Evolutionary conservation across 2,113 vertebrate genomes (phyloP).

Genomic region (Trematomus loennbergii): DNA sequence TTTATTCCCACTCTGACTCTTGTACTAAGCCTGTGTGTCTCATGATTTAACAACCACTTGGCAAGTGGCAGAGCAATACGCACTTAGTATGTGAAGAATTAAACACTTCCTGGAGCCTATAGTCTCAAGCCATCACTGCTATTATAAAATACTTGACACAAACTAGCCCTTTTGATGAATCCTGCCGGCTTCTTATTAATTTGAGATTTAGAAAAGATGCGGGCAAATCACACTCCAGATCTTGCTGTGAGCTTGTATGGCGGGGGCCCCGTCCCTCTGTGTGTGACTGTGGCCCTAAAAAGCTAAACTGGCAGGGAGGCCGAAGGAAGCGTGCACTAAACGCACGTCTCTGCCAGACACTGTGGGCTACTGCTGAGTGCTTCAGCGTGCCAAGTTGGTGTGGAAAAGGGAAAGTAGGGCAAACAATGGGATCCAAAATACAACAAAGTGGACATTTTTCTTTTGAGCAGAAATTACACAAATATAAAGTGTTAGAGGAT

Average conservation of each 20-base stretch:
- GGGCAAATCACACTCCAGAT: conserved; percentile 33
- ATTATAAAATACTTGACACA: conserved; percentile 64
- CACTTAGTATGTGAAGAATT: conserved; percentile 7
- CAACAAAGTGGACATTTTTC: conserved; percentile 59
- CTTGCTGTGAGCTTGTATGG: conserved; percentile 44
- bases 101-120: conserved; percentile 38
- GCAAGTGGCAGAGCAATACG: conserved; percentile 8
- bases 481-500: conserved; percentile 53
- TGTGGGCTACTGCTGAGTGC: conserved; percentile 50
- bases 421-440: conserved; percentile 56
- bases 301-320: conserved; percentile 54
- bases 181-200: conserved; percentile 60
- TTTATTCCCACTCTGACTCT: conserved; percentile 16
- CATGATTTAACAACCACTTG: conserved; percentile 2
- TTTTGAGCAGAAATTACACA: conserved; percentile 52
- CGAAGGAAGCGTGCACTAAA: conserved; percentile 47
- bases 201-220: conserved; percentile 50
- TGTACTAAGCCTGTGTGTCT: conserved; percentile 1
- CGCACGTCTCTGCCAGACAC: conserved; percentile 58
- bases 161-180: conserved; percentile 61
- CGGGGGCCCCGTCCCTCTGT: conserved; percentile 15
- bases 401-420: conserved; percentile 59
- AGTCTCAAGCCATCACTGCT: conserved; percentile 43
- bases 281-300: conserved; percentile 52
- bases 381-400: conserved; percentile 53